Conservation (phyloP, 2,888 invertebrate species). For the Noctua janthe region DNA sequence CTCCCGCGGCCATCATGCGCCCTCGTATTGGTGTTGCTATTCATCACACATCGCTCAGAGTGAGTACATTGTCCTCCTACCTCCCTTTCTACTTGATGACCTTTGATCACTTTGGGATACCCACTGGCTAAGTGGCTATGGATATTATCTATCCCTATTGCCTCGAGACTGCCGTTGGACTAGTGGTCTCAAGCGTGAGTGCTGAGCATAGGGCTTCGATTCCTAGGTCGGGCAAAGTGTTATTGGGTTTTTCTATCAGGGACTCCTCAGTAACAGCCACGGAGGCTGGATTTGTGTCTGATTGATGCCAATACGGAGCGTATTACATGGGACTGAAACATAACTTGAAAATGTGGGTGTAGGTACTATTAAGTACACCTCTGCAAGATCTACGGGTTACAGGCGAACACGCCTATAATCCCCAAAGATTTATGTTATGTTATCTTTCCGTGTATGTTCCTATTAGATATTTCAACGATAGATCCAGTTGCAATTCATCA, state of each 20-base stretch:
- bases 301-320: too few species aligned
- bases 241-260: background rate
- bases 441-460: background rate
- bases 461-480: background rate
- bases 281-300: too few species aligned
- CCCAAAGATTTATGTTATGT: background rate
- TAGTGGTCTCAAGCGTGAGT: background rate
- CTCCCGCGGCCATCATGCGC: conserved; percentile 81
- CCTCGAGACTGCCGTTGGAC: background rate
- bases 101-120: background rate
- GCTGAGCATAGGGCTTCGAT: background rate
- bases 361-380: background rate
- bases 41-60: conserved; percentile 85
- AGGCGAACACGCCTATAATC: too few species aligned
- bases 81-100: background rate
- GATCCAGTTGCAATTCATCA: background rate
- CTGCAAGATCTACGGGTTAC: background rate
- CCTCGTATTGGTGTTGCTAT: conserved; percentile 82
- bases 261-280: background rate
- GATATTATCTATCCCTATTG: too few species aligned
- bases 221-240: background rate
- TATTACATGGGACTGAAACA: background rate
- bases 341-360: background rate
- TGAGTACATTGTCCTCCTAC: conserved; percentile 78
- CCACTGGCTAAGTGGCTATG: background rate